These are phyloP conservation scores for Pelagia noctiluca DNA, from an alignment of 30 jellyfish, hydroid and myxozoan species.

Conservation along the genomic window DNA sequence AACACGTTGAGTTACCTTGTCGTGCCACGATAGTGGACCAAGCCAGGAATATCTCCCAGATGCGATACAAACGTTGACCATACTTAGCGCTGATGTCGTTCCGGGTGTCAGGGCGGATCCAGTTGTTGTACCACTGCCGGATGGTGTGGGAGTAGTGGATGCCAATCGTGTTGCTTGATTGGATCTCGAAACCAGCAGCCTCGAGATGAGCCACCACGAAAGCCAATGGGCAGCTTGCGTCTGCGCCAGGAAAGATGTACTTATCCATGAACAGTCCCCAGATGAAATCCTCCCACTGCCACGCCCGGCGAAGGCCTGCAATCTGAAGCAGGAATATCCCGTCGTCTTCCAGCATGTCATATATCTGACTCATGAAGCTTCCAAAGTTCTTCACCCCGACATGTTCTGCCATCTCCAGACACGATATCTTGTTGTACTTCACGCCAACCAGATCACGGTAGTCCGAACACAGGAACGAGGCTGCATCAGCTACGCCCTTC, in stretches of 20 bases:
- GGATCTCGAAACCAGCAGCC: slow-evolving; percentile 94
- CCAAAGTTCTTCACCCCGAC: slow-evolving; percentile 89
- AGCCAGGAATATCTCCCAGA: slow-evolving; percentile 93
- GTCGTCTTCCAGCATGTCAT: slow-evolving; percentile 86
- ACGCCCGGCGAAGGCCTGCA: slow-evolving; percentile 95
- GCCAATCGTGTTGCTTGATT: slow-evolving; percentile 87
- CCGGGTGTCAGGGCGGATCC: slow-evolving; percentile 75
- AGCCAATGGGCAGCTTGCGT: slow-evolving; percentile 92
- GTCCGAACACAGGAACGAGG: slow-evolving; percentile 76
- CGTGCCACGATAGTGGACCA: slow-evolving; percentile 96
- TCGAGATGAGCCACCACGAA: slow-evolving; percentile 87
- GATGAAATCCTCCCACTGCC: slow-evolving; percentile 97
- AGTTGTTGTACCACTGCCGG: slow-evolving; percentile 82
- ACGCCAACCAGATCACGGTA: slow-evolving; percentile 81
- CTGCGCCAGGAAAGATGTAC: slow-evolving; percentile 98
- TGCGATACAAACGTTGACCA: slow-evolving; percentile 86
- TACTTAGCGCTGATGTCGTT: slow-evolving; percentile 65
- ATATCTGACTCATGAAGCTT: slow-evolving; percentile 83
- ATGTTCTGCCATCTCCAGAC: slow-evolving; percentile 97
- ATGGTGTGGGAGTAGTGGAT: slow-evolving; percentile 94
- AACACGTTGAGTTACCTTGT: slow-evolving; percentile 97
- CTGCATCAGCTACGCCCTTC: slow-evolving; percentile 56
- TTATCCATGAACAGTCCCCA: slow-evolving; percentile 98
- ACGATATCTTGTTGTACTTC: slow-evolving; percentile 86
- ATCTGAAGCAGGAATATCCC: slow-evolving; percentile 89